Percentiles rank a stretch among this genome's conserved stretches.
Evolutionary conservation across 2,113 vertebrate genomes (phyloP).

Genomic region (Thomomys bottae): DNA sequence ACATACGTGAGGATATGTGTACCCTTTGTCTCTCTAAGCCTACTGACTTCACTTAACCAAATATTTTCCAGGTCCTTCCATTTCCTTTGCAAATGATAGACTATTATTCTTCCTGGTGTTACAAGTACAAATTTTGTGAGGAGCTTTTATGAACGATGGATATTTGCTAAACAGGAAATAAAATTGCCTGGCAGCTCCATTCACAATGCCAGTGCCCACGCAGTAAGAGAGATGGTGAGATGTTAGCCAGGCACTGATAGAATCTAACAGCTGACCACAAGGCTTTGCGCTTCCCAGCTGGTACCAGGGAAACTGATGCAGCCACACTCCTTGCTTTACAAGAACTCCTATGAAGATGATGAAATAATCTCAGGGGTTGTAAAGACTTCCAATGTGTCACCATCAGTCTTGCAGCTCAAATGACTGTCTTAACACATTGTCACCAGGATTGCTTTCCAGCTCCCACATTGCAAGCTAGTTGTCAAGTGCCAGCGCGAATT

Average conservation of each 20-base stretch:
- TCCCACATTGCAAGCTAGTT: not conserved
- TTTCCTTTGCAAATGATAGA: too few species aligned
- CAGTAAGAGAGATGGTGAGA: not conserved
- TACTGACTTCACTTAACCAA: too few species aligned
- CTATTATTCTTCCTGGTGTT: not conserved
- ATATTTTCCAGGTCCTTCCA: too few species aligned
- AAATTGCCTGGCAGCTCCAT: not conserved
- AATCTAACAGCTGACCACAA: not conserved
- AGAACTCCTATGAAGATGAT: conserved; percentile 27
- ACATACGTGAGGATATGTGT: too few species aligned
- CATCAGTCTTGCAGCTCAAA: not conserved
- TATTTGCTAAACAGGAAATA: not conserved
- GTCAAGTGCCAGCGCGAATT: not conserved
- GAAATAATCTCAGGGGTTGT: not conserved
- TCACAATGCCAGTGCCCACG: not conserved
- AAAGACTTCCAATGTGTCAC: not conserved
- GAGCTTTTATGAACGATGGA: not conserved
- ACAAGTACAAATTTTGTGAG: not conserved
- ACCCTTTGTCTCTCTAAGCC: too few species aligned
- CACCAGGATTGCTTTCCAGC: conserved; percentile 29
- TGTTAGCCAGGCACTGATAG: not conserved
- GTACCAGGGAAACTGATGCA: not conserved
- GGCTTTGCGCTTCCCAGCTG: not conserved
- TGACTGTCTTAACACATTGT: not conserved
- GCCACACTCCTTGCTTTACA: not conserved